Conservation (phyloP, 2,797 vertebrate genomes). For the Pseudomugil gertrudae region DNA sequence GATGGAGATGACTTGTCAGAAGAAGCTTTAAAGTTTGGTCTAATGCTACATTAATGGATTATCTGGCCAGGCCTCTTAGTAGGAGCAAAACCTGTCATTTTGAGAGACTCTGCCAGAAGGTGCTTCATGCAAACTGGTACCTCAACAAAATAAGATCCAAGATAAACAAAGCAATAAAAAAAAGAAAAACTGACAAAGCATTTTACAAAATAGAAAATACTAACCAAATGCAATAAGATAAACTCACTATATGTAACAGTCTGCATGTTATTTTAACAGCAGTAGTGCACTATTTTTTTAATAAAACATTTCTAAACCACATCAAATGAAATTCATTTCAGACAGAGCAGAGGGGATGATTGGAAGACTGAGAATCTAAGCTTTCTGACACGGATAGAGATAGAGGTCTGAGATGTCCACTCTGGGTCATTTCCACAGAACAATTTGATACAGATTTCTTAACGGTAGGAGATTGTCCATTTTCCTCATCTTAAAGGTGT, state of each 20-base stretch:
- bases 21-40: slow-evolving; percentile 74
- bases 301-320: slow-evolving; percentile 71
- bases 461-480: slow-evolving; percentile 58
- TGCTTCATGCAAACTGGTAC: slow-evolving; percentile 65
- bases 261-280: slow-evolving; percentile 48
- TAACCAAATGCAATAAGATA: slow-evolving; percentile 30
- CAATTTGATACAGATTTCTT: slow-evolving; percentile 68
- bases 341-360: slow-evolving; percentile 48
- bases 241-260: slow-evolving; percentile 44
- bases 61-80: slow-evolving; percentile 47
- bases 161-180: slow-evolving; percentile 36
- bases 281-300: slow-evolving; percentile 62
- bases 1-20: slow-evolving; percentile 58
- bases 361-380: slow-evolving; percentile 60
- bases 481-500: slow-evolving; percentile 59
- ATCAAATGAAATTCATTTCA: slow-evolving; percentile 70
- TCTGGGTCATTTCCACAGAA: slow-evolving; percentile 72
- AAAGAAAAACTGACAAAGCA: slow-evolving; percentile 29
- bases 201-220: slow-evolving; percentile 51
- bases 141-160: slow-evolving; percentile 65
- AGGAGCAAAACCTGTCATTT: slow-evolving; percentile 66
- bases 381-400: slow-evolving; percentile 63
- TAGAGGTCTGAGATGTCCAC: slow-evolving; percentile 66
- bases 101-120: slow-evolving; percentile 64
- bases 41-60: slow-evolving; percentile 66